Evolutionary conservation across 2,113 vertebrate genomes (phyloP), one percentile per base, ranked within the genome.

Genomic region (Larimichthys crocea): DNA sequence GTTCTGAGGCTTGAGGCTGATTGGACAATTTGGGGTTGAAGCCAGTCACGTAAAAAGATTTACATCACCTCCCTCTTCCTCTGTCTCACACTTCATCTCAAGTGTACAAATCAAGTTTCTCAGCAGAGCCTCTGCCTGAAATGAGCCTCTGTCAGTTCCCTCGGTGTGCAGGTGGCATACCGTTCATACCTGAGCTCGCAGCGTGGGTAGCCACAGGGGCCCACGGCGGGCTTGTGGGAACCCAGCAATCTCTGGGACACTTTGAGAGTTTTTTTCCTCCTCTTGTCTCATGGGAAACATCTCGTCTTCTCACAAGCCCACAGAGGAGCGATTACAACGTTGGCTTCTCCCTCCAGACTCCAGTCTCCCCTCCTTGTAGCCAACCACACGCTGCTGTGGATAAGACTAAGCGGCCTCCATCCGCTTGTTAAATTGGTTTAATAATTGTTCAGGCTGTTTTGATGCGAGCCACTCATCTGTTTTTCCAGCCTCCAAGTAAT

Each of bases 161-260:
- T 83, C 44, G 0, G 49, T 22, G 59, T 44, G 86, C 90, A 91
- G 92, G 90, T 91, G 92, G 86, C 88, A 85, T 92, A 84, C 84
- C 73, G 19, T 35, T 3, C 90, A 91, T 91, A 91, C 88, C 88
- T 85, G 86, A 76, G 75, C 64, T 50, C 71, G 19, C 83, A 20
- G 79, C 35, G 53, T 62, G 85, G 76, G 86, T 77, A 64, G 74
- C 88, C 79, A 76, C 83, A 59, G 84, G 35, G 75, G 59, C 86
- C 44, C 44, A 14, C 44, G 4, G 6, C 31, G 22, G 77, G 82
- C n/a, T 35, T 90, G 86, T 90, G 89, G 89, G 87, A 91, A 90
- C 78, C 57, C 61, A 3, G 60, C 50, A 86, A 65, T 66, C 76
- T 72, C 57, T 4, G 53, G 79, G 82, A 44, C 53, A 72, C 16